Evolutionary conservation across 2,113 vertebrate species (phyloP), one percentile per base, ranked within the genome.

Genomic region (Irena cyanogastra): DNA sequence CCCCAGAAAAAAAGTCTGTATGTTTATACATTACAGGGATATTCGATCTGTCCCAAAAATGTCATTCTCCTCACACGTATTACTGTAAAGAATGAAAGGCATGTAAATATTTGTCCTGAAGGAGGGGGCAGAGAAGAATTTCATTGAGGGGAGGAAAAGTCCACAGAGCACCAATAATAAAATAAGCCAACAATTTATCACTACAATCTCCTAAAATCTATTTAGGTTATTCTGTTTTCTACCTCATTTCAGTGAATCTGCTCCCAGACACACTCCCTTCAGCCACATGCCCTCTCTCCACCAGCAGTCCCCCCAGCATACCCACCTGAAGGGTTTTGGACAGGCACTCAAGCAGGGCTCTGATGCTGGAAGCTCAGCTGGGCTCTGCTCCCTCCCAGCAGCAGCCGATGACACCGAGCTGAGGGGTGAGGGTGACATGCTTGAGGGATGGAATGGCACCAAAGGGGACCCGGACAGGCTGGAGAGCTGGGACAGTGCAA

Each of bases 281-380:
- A 78, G 65, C 54, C 41, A 16, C 28, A 7, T 0, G 19, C 63
- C 19, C 30, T 27, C n/a, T 26, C 14, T 45, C n/a, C 44, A 16
- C 26, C 1, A 26, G 13, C 0, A 53, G 16, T 22, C 12, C 19
- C 30, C 42, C 37, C 52, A 50, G 47, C 63, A 66, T 11, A 10
- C 0, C 2, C 8, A 42, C 27, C 30, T 26, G 12, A 5, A 22
- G n/a, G 57, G 12, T 10, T 17, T 6, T 0, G 21, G 20, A 12
- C 2, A 4, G 27, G 18, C 37, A 2, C 31, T 44, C 18, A 5
- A 7, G 37, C 4, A 3, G 24, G n/a, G n/a, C n/a, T n/a, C n/a
- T n/a, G n/a, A n/a, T n/a, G n/a, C n/a, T n/a, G n/a, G n/a, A n/a
- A n/a, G n/a, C n/a, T n/a, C n/a, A n/a, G n/a, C n/a, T n/a, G n/a